A percentile compares a stretch with the other conserved stretches of the same genome.
phyloP scores from a whole-genome alignment of 2,113 vertebrate genomes.

The Neogale vison region DNA sequence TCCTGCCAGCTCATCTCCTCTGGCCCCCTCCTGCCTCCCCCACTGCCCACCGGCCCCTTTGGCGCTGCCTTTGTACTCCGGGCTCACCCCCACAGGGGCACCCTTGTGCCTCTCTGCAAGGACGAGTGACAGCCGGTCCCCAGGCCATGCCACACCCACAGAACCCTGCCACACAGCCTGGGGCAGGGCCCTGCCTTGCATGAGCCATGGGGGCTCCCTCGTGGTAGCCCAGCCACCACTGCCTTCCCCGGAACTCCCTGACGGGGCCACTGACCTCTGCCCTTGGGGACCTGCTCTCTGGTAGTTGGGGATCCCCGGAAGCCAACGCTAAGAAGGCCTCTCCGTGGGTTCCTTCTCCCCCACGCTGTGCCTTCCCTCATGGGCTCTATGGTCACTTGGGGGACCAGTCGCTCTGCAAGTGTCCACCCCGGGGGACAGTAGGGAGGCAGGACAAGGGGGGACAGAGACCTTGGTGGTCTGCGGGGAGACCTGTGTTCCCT shows the following conservation, averaged over 20 bases:
- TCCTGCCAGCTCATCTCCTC: too few species aligned
- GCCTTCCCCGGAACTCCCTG: background rate
- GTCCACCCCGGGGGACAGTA: rapidly evolving
- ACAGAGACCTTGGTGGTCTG: background rate
- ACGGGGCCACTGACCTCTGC: background rate
- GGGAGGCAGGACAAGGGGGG: too few species aligned
- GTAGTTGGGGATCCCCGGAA: background rate
- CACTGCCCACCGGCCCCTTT: background rate
- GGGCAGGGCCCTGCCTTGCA: background rate
- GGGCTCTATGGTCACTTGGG: background rate
- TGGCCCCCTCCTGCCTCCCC: background rate
- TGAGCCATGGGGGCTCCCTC: background rate
- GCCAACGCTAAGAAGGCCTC: background rate
- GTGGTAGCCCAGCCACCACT: background rate
- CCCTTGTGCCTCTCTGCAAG: background rate
- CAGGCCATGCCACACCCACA: rapidly evolving
- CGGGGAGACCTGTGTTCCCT: background rate
- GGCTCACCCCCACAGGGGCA: background rate
- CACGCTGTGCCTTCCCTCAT: too few species aligned
- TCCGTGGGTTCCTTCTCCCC: rapidly evolving
- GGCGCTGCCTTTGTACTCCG: background rate
- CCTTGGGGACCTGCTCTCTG: too few species aligned
- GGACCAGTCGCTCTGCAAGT: background rate
- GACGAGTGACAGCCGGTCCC: background rate
- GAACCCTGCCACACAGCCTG: background rate